Conservation (phyloP, 2,888 invertebrate species). For the Cantharis lateralis region DNA sequence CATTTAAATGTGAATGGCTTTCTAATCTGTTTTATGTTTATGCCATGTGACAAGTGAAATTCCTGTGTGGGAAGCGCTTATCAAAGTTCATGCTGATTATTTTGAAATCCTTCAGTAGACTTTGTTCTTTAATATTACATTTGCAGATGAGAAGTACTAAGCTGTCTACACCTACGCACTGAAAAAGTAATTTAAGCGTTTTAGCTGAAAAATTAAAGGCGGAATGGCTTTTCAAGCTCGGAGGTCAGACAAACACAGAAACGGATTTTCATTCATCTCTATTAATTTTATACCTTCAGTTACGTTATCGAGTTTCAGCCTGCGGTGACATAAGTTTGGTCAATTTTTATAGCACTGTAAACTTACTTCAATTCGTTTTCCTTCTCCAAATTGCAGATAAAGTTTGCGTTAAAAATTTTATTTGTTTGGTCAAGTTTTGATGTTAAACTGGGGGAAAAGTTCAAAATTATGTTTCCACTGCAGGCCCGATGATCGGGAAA, state of each 20-base stretch:
- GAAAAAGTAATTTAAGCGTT: too few species aligned
- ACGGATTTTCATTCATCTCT: slow-evolving; percentile 40
- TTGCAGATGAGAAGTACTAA: too few species aligned
- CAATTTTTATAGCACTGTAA: slow-evolving; percentile 42
- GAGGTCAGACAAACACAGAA: slow-evolving; percentile 39
- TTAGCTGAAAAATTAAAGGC: slow-evolving; percentile 41
- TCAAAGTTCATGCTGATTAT: too few species aligned
- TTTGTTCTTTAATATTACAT: too few species aligned
- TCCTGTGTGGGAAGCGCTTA: too few species aligned
- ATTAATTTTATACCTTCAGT: slow-evolving; percentile 46
- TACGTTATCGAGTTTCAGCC: slow-evolving; percentile 36
- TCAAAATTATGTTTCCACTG: neutral
- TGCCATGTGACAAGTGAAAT: too few species aligned
- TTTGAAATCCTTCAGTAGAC: too few species aligned
- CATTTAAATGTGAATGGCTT: too few species aligned
- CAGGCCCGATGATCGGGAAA: neutral
- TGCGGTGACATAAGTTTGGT: slow-evolving; percentile 26
- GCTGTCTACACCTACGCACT: too few species aligned
- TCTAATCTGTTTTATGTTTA: too few species aligned
- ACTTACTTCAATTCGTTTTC: neutral
- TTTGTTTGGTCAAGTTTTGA: neutral
- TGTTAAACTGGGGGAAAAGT: neutral
- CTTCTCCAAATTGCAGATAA: neutral
- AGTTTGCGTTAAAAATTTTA: neutral
- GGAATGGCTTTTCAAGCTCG: slow-evolving; percentile 40